Percentiles rank a stretch among this genome's conserved stretches.
Conservation (phyloP, 2,113 vertebrate genomes). For the Gasterosteus aculeatus region DNA sequence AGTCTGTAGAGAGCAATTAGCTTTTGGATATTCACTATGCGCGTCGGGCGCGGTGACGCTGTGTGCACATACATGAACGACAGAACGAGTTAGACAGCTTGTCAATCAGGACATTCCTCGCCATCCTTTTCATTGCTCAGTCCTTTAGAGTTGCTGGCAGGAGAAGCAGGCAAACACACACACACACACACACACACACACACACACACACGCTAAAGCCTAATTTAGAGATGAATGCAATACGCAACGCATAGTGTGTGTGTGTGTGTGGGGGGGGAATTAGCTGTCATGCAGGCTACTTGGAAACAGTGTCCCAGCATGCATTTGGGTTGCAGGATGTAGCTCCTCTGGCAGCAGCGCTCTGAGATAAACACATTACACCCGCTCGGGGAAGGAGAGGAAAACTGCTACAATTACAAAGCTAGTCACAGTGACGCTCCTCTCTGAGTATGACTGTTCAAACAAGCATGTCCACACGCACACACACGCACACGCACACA, state of each 20-base stretch:
- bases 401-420: constrained; percentile 30
- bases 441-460: neutral
- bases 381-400: neutral
- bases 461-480: neutral
- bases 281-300: constrained; percentile 24
- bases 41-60: neutral
- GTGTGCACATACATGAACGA: constrained; percentile 35
- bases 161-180: constrained; percentile 17
- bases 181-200: constrained; percentile 1
- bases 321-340: constrained; percentile 41
- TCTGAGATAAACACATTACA: constrained; percentile 52
- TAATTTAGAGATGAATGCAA: constrained; percentile 55
- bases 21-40: constrained; percentile 32
- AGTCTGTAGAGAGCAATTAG: constrained; percentile 55
- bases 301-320: constrained; percentile 44
- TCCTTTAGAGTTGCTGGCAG: constrained; percentile 47
- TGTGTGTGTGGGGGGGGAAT: constrained; percentile 4
- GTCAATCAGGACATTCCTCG: constrained; percentile 57
- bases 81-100: constrained; percentile 47
- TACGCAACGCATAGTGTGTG: neutral
- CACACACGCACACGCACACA: constrained; percentile 3
- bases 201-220: neutral
- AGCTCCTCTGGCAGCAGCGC: constrained; percentile 27
- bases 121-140: constrained; percentile 46
- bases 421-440: neutral